Base-by-base conservation (phyloP, 1,140 invertebrate genomes). In the Macrobrachium nipponense region DNA sequence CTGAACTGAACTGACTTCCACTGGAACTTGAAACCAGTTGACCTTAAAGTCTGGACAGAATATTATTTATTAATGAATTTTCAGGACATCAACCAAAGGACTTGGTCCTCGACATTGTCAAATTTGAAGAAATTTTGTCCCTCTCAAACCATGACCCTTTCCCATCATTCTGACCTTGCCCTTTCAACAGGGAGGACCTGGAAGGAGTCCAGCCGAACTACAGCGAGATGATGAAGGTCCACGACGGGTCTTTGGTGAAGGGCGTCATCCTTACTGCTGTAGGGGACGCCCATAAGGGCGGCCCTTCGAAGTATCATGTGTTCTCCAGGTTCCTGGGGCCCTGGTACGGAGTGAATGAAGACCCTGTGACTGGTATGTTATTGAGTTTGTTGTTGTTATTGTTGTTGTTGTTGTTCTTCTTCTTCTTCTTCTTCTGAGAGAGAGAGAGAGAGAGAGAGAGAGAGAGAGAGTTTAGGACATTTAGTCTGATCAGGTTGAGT, bases 321-420 rank as follows among this genome's bases (percentile, higher is more conserved):
- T 89, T 92, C 12, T 93, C 92, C 5, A 89, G 93, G 76, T 93
- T 92, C 89, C 94, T 94, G 90, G 92, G 92, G 12, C 94, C 94
- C 0, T 93, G 92, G 93, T 89, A 90, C 88, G 93, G 94, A 20
- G 91, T 94, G 60, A 86, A 91, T 20, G 93, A 94, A 89, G 93
- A 94, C 90, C 93, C 93, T 15, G 93, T 94, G 7, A 93, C 92
- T 78, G 93, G 93, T 85, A 58, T 62, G 81, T 44, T 23, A 36
- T 43, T 14, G 12, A 58, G 44, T 17, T n/a, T 5, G 0, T 18
- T 14, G 0, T 18, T 36, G 0, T 17, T 20, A 17, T 51, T 11
- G 44, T 64, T 61, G 0, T 12, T 58, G 12, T 17, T 62, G 62
- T n/a, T 10, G 14, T 0, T 80, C 18, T 15, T 14, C 23, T 6